Percentiles rank a stretch among this genome's conserved stretches.
These are phyloP conservation scores for Gastrophysa polygoni DNA, from an alignment of 2,888 invertebrate species.

Conservation along the genomic window DNA sequence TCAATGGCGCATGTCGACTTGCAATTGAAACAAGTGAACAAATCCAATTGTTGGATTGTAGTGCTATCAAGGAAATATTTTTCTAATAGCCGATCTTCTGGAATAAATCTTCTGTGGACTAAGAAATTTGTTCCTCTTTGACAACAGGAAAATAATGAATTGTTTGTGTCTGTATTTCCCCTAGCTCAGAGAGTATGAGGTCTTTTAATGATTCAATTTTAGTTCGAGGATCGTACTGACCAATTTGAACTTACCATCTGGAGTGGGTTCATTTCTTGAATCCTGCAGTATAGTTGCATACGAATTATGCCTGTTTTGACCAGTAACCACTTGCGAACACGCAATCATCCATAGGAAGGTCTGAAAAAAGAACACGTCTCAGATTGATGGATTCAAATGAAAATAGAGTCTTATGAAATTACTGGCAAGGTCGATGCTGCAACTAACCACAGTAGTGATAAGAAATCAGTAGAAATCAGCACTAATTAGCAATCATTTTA, in stretches of 20 bases:
- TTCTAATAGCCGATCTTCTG: too few relatives aligned
- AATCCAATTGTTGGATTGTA: too few relatives aligned
- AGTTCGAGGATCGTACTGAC: not conserved
- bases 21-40: too few relatives aligned
- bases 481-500: constrained; percentile 16
- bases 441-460: constrained; percentile 4
- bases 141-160: too few relatives aligned
- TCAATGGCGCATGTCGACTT: too few relatives aligned
- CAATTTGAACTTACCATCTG: constrained; percentile 46
- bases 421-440: constrained; percentile 20
- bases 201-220: too few relatives aligned
- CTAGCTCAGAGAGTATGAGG: too few relatives aligned
- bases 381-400: constrained; percentile 7
- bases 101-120: too few relatives aligned
- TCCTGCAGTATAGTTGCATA: constrained; percentile 54
- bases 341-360: constrained; percentile 29
- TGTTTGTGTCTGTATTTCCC: too few relatives aligned
- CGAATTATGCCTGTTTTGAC: constrained; percentile 44
- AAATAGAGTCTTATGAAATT: constrained; percentile 19
- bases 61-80: too few relatives aligned
- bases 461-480: constrained; percentile 16
- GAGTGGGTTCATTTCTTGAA: constrained; percentile 53
- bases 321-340: constrained; percentile 27
- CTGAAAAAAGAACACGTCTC: constrained; percentile 26
- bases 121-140: too few relatives aligned